Evolutionary conservation across 2,888 invertebrate species (phyloP), one percentile per base, ranked within the genome.

Genomic region (Rosalia funebris): DNA sequence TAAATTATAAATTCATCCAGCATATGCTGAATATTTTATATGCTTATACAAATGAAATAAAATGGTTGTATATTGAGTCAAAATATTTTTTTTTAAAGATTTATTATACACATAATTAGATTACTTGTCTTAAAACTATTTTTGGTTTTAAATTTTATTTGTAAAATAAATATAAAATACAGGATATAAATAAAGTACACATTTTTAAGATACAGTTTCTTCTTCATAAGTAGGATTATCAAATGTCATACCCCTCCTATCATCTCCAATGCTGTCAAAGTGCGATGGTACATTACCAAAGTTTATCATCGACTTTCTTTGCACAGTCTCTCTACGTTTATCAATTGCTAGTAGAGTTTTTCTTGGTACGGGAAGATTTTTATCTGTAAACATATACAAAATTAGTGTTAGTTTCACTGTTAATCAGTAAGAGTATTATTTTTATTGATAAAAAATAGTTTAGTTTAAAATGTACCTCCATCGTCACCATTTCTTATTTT

Each of bases 271-370:
- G 9, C 47, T 47, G 15, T 53, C 39, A n/a, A 45, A 58, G 32
- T 50, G 50, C 14, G 44, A 9, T 19, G 52, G 58, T 32, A 41
- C 45, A 10, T 50, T 50, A 1, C 58, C 57, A 19, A 68, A 62
- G n/a, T 39, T 25, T 10, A 47, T 54, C 69, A 69, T 62, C 1
- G 69, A 69, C 41, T 69, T 62, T 53, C 59, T 47, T 37, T 46
- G 34, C 14, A 64, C 36, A 11, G 68, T 67, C 12, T 57, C 60
- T 53, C 68, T 60, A 39, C 65, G 44, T 12, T 66, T 54, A 15
- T 62, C 50, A n/a, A 66, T 63, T 25, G 69, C 69, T n/a, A 44
- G 46, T 12, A 74, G 9, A 1, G 73, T 73, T 53, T 68, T 64
- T 39, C 73, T 63, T 14, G 66, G 68, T 10, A 72, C 36, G 3